These are phyloP conservation scores for Hydrotaea diabolus DNA, from an alignment of 2,888 invertebrate genomes.

Conservation along the genomic window DNA sequence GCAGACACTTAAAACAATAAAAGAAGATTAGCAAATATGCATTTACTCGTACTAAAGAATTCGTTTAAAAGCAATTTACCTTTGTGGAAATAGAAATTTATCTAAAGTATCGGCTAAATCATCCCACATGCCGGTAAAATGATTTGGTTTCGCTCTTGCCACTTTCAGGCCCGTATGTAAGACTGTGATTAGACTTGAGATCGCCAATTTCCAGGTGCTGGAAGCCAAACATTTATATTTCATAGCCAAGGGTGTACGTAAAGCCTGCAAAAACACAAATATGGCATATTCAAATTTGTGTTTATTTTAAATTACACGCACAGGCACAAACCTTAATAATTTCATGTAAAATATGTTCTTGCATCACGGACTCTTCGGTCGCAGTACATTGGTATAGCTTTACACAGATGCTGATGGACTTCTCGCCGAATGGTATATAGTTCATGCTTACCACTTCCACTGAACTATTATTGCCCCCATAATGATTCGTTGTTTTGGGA, in stretches of 20 bases:
- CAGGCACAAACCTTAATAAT: conserved; percentile 81
- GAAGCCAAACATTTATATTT: conserved; percentile 91
- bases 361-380: conserved; percentile 86
- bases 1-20: conserved; percentile 79
- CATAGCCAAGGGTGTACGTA: conserved; percentile 88
- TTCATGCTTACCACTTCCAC: conserved; percentile 90
- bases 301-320: background rate
- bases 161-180: conserved; percentile 93
- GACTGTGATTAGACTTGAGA: conserved; percentile 88
- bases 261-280: conserved; percentile 79
- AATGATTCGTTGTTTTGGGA: conserved; percentile 78
- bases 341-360: conserved; percentile 87
- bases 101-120: conserved; percentile 92
- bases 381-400: conserved; percentile 89
- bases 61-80: conserved; percentile 81
- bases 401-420: conserved; percentile 87
- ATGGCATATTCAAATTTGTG: background rate
- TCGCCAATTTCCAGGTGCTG: conserved; percentile 91
- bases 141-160: conserved; percentile 89
- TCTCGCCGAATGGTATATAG: conserved; percentile 93
- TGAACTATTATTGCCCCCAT: conserved; percentile 80
- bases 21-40: background rate
- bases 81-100: conserved; percentile 93
- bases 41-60: no score
- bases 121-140: conserved; percentile 91